Conservation (phyloP, 2,797 vertebrate genomes). For the Cossypha dichroa region DNA sequence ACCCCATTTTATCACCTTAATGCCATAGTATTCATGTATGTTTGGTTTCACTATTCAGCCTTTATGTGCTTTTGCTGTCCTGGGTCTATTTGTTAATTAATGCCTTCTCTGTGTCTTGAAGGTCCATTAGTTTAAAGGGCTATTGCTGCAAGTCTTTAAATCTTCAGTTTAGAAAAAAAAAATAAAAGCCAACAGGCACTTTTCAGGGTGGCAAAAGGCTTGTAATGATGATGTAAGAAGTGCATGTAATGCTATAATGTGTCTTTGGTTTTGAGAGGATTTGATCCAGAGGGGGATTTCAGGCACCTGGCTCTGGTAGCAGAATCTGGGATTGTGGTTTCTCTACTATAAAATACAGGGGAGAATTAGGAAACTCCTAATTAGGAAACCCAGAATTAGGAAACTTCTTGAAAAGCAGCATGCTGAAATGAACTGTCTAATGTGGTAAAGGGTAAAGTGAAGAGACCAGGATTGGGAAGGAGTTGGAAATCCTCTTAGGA, state of each 20-base stretch:
- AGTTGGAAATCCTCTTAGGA: neutral
- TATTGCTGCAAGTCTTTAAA: neutral
- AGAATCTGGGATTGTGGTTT: neutral
- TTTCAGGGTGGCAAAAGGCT: neutral
- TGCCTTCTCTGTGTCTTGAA: neutral
- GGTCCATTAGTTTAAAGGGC: neutral
- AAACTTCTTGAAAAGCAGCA: neutral
- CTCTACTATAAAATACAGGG: neutral
- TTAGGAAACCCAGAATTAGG: neutral
- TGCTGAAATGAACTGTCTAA: neutral
- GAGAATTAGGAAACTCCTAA: neutral
- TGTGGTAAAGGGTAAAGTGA: neutral
- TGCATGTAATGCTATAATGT: neutral
- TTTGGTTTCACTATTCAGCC: neutral
- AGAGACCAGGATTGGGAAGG: neutral
- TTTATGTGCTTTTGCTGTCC: neutral
- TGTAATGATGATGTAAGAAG: neutral
- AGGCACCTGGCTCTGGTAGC: neutral
- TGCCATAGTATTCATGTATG: neutral
- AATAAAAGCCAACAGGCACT: neutral
- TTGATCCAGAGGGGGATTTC: neutral
- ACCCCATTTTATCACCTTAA: neutral
- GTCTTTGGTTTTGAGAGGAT: neutral
- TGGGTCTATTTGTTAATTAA: neutral
- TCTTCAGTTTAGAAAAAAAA: neutral